Percentiles rank a stretch among this genome's conserved stretches.
Conservation (phyloP, 1,140 invertebrate genomes). For the Hypothenemus hampei region DNA sequence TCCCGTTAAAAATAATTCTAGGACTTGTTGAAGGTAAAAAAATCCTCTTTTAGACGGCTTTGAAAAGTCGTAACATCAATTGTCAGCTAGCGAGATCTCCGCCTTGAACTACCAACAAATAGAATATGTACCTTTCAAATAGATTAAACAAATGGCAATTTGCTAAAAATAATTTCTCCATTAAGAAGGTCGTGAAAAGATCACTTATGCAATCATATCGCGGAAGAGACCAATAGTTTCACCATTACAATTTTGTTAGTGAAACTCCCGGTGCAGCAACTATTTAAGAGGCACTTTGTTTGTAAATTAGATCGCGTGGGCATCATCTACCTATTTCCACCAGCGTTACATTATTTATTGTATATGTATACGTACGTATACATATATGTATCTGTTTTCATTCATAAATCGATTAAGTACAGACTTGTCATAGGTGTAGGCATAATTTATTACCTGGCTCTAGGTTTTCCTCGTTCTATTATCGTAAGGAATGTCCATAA, state of each 20-base stretch:
- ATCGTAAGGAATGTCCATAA: no score
- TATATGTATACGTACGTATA: no score
- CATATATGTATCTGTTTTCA: no score
- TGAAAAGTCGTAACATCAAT: no score
- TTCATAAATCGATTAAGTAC: slow-evolving; percentile 15
- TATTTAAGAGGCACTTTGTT: slow-evolving; percentile 3
- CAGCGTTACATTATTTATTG: slow-evolving; percentile 6
- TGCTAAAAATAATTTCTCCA: background rate
- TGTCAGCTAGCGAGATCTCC: background rate
- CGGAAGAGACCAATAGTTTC: no score
- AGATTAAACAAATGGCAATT: no score
- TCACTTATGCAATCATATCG: background rate
- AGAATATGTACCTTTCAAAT: no score
- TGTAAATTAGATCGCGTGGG: slow-evolving; percentile 9
- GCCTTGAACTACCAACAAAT: background rate
- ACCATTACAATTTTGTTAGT: background rate
- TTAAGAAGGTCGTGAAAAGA: background rate
- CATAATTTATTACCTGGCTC: no score
- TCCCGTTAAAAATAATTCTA: no score
- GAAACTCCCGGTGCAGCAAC: background rate
- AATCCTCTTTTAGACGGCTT: no score
- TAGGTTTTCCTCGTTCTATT: no score
- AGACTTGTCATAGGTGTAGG: slow-evolving; percentile 4
- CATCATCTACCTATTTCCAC: slow-evolving; percentile 6
- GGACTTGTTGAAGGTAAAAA: no score